These are phyloP conservation scores for Theretra japonica DNA, from an alignment of 2,888 invertebrate species.

Conservation along the genomic window DNA sequence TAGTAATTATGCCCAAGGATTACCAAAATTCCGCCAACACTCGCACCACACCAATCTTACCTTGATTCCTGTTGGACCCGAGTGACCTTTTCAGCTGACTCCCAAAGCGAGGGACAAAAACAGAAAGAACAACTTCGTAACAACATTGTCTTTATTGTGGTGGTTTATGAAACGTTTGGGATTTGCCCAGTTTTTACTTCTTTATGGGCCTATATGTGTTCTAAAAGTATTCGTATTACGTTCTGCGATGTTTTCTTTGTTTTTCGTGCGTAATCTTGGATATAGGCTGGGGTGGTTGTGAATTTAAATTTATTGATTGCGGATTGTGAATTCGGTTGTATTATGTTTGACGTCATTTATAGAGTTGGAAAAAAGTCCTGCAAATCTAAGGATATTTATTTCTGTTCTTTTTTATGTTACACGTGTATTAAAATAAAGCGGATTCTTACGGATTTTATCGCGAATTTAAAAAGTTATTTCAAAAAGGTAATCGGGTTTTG, in stretches of 20 bases:
- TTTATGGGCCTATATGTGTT: constrained; percentile 20
- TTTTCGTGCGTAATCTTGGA: neutral
- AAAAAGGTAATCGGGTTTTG: too few relatives aligned
- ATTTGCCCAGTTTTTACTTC: constrained; percentile 36
- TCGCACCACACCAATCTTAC: constrained; percentile 45
- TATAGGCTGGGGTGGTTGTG: neutral
- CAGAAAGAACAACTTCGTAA: constrained; percentile 53
- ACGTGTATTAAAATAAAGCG: too few relatives aligned
- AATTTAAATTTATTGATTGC: too few relatives aligned
- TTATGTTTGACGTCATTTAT: too few relatives aligned
- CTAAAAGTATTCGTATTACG: neutral
- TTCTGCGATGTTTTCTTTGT: neutral
- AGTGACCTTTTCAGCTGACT: constrained; percentile 53
- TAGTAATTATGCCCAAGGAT: neutral
- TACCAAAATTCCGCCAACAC: constrained; percentile 33
- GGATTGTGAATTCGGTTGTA: too few relatives aligned
- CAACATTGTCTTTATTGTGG: constrained; percentile 56
- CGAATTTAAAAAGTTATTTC: too few relatives aligned
- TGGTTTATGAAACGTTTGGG: constrained; percentile 59
- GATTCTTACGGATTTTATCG: too few relatives aligned
- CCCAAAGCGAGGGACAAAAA: constrained; percentile 54
- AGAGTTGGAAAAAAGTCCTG: too few relatives aligned
- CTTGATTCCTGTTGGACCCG: constrained; percentile 57
- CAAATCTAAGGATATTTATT: too few relatives aligned
- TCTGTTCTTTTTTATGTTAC: too few relatives aligned